Evolutionary conservation across 1,140 invertebrate species (phyloP).

Genomic region (Orius laevigatus): DNA sequence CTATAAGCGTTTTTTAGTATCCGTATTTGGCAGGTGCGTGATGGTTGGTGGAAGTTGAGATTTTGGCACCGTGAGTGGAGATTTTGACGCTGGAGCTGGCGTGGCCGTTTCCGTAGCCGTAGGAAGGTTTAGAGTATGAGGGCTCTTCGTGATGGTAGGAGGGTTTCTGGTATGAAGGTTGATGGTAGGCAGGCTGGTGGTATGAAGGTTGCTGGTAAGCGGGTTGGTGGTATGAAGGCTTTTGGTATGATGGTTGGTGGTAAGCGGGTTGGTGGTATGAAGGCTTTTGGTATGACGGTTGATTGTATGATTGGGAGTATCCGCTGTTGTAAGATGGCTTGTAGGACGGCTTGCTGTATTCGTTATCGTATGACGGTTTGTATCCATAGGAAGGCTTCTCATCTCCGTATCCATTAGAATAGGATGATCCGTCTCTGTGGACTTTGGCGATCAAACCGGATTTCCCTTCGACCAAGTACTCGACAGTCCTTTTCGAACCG

Average conservation of each 20-base stretch:
- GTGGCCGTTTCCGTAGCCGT: not conserved
- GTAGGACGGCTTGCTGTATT: not conserved
- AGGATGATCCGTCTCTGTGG: slow-evolving; percentile 11
- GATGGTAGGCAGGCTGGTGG: not conserved
- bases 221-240: not conserved
- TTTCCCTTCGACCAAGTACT: slow-evolving; percentile 20
- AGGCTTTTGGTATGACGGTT: not conserved
- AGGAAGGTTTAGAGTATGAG: slow-evolving; percentile 4
- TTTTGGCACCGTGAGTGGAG: slow-evolving; percentile 1
- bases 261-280: not conserved
- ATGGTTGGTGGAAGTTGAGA: slow-evolving; percentile 1
- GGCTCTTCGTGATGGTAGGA: slow-evolving; percentile 4
- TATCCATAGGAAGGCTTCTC: not conserved
- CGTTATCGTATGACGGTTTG: too few species aligned
- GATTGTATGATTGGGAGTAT: not conserved
- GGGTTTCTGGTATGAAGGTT: slow-evolving; percentile 4
- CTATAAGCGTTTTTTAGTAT: too few species aligned
- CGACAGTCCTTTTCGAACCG: slow-evolving; percentile 18
- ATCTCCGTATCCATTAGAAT: not conserved
- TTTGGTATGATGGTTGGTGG: not conserved
- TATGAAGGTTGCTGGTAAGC: not conserved
- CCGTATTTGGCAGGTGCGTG: not conserved
- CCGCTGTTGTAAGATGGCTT: not conserved
- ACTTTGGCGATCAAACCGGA: slow-evolving; percentile 21
- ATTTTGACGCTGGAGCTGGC: slow-evolving; percentile 3